Evolutionary conservation across 2,888 invertebrate species (phyloP), one percentile per base, ranked within the genome.

Genomic region (Acrobeloides nanus): DNA sequence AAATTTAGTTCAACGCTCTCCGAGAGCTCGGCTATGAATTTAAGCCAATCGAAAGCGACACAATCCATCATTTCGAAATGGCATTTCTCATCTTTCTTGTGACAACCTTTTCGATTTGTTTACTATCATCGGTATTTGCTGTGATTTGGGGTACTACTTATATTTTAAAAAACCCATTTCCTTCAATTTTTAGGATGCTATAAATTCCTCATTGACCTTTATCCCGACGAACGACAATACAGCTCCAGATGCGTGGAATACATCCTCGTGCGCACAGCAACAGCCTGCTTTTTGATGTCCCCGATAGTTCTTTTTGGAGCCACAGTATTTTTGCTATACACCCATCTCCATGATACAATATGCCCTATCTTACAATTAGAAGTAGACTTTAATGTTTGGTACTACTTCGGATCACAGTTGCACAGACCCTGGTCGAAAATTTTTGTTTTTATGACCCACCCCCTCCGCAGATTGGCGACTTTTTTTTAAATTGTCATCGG

Each of bases 21-120:
- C 57, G 53, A 17, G 53, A 53, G 27, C 49, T 53, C 18, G 53
- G 57, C 20, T 53, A 53, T 34, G 53, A 53, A 25, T 53, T 57
- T 40, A 42, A 48, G 34, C 43, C 47, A 18, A 26, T 55, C 44
- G 43, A 59, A 33, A 21, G 21, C 17, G 39, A 58, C 17, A 26
- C 38, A 4, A 35, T 23, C 37, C 24, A 53, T 25, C 21, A 29
- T 24, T 25, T 35, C 17, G 7, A 48, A 0, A 25, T 54, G 2
- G n/a, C 33, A 5, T 39, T 53, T 17, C n/a, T 50, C 10, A 26
- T 26, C 0, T n/a, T n/a, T n/a, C n/a, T n/a, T n/a, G n/a, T n/a
- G n/a, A n/a, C n/a, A n/a, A n/a, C n/a, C n/a, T n/a, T n/a, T n/a
- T 24, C 42, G 18, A 42, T 54, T 26, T 38, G 42, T 7, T 25